A percentile compares a stretch with the other conserved stretches of the same genome.
These are phyloP conservation scores for Chroicocephalus ridibundus DNA, from an alignment of 2,113 vertebrate species.

Conservation along the genomic window DNA sequence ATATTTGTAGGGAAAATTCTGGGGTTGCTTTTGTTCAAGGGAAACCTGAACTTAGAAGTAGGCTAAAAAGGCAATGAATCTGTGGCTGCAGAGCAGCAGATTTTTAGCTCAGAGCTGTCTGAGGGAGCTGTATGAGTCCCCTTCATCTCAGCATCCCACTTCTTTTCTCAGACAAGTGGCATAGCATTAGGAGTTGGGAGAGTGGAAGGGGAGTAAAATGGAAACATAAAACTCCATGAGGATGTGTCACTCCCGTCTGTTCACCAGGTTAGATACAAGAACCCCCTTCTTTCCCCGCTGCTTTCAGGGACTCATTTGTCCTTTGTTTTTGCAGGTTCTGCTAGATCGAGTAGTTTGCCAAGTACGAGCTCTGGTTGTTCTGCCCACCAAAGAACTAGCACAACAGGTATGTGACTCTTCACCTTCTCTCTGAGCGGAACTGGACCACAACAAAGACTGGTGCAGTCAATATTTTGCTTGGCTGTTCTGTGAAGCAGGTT, in stretches of 20 bases:
- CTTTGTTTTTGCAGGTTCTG: constrained; percentile 76
- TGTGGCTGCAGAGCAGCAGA: not conserved
- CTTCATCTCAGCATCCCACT: not conserved
- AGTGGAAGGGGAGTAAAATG: not conserved
- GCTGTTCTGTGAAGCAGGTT: not conserved
- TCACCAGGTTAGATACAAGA: not conserved
- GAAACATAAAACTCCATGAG: not conserved
- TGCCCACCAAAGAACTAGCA: constrained; percentile 96
- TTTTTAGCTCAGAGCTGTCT: not conserved
- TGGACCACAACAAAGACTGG: not conserved
- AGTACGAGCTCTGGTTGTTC: constrained; percentile 85
- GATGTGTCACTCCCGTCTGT: not conserved
- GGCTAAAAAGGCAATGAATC: not conserved
- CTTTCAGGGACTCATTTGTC: not conserved
- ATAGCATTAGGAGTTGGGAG: not conserved
- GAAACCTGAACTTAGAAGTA: not conserved
- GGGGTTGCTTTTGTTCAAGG: not conserved
- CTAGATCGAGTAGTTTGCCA: constrained; percentile 83
- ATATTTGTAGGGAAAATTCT: not conserved
- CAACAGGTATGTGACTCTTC: constrained; percentile 82
- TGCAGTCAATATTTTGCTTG: not conserved
- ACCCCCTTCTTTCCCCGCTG: not conserved
- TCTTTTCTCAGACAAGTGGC: not conserved
- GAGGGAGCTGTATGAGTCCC: not conserved
- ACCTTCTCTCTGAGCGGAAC: not conserved